Base-by-base conservation (phyloP, 1,140 invertebrate species). In the Ceratosolen solmsi region DNA sequence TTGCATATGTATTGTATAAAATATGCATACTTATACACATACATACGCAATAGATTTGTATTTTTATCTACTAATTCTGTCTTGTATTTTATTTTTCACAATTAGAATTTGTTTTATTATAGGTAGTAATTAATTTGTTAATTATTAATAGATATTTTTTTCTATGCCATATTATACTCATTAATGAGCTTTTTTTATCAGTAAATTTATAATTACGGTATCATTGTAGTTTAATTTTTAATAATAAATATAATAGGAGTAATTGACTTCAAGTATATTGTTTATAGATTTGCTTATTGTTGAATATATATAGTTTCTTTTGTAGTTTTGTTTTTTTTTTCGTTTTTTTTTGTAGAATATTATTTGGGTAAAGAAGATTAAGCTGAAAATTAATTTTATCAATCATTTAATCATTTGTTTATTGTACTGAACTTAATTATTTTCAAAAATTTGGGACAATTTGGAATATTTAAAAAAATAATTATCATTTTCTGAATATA, bases 241-340 rank as follows among this genome's bases (percentile, higher is more conserved):
- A 87, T 85, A 87, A 85, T 88, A 90, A 90, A 87, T 90, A 90
- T 84, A 87, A 89, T 89, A 87, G 86, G 84, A 88, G 85, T 91
- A 91, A 90, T 91, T 91, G 89, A 91, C 90, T 90, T 91, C 79
- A 89, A 91, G 90, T 91, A 88, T 88, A 89, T 89, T 87, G 83
- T 88, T 87, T 88, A 70, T 79, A 79, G 73, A n/a, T 38, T 70
- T 80, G 49, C 30, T n/a, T 65, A 2, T 74, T 76, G 33, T 13
- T 82, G 68, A 73, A 82, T 82, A 82, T 82, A 78, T 73, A 78
- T 63, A 81, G 38, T 54, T 73, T 63, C 46, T 82, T 22, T 82
- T 68, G 84, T 84, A 86, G 79, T 82, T 82, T 65, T 51, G 82
- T 56, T 80, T 38, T 7, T 74, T 54, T 4, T 76, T 75, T 56